Percentiles rank a stretch among this genome's conserved stretches.
phyloP scores from a whole-genome alignment of 2,888 invertebrate species.

The Fragum whitleyi region DNA sequence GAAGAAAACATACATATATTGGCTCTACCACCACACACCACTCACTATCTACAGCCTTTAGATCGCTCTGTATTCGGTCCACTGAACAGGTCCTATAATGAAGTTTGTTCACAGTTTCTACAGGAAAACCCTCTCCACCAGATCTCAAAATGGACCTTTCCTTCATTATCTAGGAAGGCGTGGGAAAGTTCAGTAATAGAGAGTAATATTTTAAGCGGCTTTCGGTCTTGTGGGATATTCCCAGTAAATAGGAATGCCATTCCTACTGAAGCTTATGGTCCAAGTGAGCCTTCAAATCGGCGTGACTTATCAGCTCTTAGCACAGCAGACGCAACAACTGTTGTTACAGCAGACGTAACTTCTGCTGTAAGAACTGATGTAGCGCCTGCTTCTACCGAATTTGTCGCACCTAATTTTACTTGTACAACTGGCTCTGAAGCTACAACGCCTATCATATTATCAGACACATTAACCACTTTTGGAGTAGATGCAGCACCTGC shows the following conservation, averaged over 20 bases:
- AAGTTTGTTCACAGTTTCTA: constrained; percentile 45
- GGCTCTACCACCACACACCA: constrained; percentile 56
- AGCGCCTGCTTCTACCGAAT: too few relatives aligned
- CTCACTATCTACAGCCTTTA: constrained; percentile 52
- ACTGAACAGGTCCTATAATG: constrained; percentile 50
- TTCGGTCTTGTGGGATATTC: constrained; percentile 50
- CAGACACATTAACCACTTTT: too few relatives aligned
- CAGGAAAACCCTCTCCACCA: constrained; percentile 25
- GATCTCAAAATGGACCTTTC: constrained; percentile 54
- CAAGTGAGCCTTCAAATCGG: constrained; percentile 26
- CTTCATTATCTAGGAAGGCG: constrained; percentile 37
- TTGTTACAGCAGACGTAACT: too few relatives aligned
- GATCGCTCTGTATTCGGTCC: constrained; percentile 54
- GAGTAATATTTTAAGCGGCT: constrained; percentile 50
- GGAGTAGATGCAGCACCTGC: too few relatives aligned
- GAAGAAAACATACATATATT: constrained; percentile 51
- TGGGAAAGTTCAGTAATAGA: constrained; percentile 51
- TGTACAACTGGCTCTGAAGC: too few relatives aligned
- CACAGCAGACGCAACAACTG: too few relatives aligned
- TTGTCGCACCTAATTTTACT: too few relatives aligned
- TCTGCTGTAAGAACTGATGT: too few relatives aligned
- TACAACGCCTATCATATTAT: too few relatives aligned
- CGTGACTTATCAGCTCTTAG: too few relatives aligned
- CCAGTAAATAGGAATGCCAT: constrained; percentile 37
- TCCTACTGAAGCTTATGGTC: constrained; percentile 27